Conservation (phyloP, 2,888 invertebrate species). For the Cartodere bifasciata region DNA sequence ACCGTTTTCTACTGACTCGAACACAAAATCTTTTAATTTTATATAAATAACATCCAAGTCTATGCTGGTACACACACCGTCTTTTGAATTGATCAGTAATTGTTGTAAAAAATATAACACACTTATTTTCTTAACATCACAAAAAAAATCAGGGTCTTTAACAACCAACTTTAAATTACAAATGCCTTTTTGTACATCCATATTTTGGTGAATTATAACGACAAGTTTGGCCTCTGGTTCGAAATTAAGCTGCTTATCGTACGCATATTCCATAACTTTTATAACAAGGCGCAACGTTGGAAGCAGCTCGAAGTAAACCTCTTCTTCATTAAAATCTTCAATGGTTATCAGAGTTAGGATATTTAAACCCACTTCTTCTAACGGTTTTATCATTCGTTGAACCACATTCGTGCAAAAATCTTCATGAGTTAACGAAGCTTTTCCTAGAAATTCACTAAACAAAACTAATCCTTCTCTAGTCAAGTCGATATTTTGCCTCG, state of each 20-base stretch:
- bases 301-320: constrained; percentile 39
- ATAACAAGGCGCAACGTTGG: constrained; percentile 45
- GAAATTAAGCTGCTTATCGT: constrained; percentile 30
- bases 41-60: too few relatives aligned
- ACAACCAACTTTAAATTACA: constrained; percentile 34
- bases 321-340: constrained; percentile 39
- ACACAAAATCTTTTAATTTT: too few relatives aligned
- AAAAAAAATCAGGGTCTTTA: constrained; percentile 36
- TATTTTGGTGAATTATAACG: constrained; percentile 30
- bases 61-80: too few relatives aligned
- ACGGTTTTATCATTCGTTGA: constrained; percentile 41
- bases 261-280: constrained; percentile 36
- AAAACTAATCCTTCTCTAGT: constrained; percentile 53
- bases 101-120: background rate
- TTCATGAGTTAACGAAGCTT: constrained; percentile 39
- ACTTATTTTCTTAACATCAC: constrained; percentile 37
- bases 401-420: constrained; percentile 44
- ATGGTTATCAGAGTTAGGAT: too few relatives aligned
- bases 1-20: too few relatives aligned
- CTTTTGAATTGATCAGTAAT: background rate
- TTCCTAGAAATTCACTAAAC: constrained; percentile 45
- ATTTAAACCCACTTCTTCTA: too few relatives aligned
- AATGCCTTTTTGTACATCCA: constrained; percentile 32
- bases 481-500: constrained; percentile 59
- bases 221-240: constrained; percentile 28